phyloP scores from a whole-genome alignment of 2,888 invertebrate genomes.

The Papilio protenor region DNA sequence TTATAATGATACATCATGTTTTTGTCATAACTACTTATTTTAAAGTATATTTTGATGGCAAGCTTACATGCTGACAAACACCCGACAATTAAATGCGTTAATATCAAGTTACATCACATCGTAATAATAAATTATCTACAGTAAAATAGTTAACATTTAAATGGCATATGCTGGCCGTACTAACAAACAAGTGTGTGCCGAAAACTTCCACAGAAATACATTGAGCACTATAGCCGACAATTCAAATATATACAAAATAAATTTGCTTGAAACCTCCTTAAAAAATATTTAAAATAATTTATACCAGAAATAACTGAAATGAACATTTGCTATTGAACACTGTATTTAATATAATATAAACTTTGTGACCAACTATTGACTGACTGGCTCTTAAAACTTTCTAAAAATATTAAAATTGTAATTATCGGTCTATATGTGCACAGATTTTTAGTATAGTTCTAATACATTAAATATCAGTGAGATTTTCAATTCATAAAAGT shows the following conservation, averaged over 20 bases:
- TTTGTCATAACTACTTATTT: constrained; percentile 43
- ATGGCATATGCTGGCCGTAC: constrained; percentile 34
- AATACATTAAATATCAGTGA: constrained; percentile 10
- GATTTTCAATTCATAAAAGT: constrained; percentile 2
- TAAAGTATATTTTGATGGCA: constrained; percentile 54
- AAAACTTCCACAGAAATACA: constrained; percentile 12
- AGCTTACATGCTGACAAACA: constrained; percentile 47
- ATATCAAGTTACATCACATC: constrained; percentile 35
- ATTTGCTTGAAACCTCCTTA: constrained; percentile 1
- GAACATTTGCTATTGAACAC: not conserved
- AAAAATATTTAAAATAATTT: not conserved
- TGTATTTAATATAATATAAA: not conserved
- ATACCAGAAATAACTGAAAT: not conserved
- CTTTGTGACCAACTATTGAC: not conserved
- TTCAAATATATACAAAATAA: constrained; percentile 2
- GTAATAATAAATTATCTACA: constrained; percentile 40
- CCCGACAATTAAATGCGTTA: constrained; percentile 40
- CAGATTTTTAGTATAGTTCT: not conserved
- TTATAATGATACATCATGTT: constrained; percentile 41
- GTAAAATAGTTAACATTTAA: constrained; percentile 43
- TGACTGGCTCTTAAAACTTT: not conserved
- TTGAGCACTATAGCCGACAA: not conserved
- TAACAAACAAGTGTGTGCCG: constrained; percentile 2
- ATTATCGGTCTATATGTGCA: not conserved
- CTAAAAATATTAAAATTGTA: not conserved